Percentiles rank a stretch among this genome's conserved stretches.
These are phyloP conservation scores for Wiebesia pumilae DNA, from an alignment of 1,140 invertebrate genomes.

Conservation along the genomic window DNA sequence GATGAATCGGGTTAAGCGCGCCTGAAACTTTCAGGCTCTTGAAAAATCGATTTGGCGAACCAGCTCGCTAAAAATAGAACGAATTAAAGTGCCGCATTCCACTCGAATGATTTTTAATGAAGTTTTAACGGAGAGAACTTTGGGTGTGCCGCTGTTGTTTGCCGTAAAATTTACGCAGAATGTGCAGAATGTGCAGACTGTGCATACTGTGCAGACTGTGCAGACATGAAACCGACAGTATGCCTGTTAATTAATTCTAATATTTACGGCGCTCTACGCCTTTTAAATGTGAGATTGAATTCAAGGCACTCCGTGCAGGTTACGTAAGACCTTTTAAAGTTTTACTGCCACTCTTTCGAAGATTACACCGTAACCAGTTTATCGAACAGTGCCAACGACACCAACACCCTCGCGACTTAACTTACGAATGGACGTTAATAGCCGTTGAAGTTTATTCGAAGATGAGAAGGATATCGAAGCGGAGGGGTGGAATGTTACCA, in stretches of 20 bases:
- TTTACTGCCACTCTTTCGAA: too few species aligned
- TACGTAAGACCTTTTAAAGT: too few species aligned
- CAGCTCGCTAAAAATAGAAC: slow-evolving; percentile 16
- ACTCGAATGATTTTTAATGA: slow-evolving; percentile 12
- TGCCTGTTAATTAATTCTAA: slow-evolving; percentile 1
- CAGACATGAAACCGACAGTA: neutral
- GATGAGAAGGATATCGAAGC: too few species aligned
- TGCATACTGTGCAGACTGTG: neutral
- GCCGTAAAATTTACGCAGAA: neutral
- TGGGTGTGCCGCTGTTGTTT: neutral
- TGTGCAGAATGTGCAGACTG: neutral
- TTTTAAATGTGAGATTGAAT: too few species aligned
- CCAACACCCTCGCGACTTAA: too few species aligned
- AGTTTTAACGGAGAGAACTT: neutral
- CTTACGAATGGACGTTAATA: too few species aligned
- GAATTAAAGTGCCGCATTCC: neutral
- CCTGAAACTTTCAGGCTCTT: slow-evolving; percentile 16
- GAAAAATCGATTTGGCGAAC: slow-evolving; percentile 17
- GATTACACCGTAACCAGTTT: too few species aligned
- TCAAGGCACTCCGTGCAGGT: too few species aligned
- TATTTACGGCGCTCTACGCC: neutral
- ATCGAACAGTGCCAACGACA: too few species aligned
- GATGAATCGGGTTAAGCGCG: slow-evolving; percentile 32
- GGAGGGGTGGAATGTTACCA: too few species aligned
- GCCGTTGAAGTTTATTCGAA: too few species aligned